Base-by-base conservation (phyloP, 2,113 vertebrate species). In the Pheucticus melanocephalus region DNA sequence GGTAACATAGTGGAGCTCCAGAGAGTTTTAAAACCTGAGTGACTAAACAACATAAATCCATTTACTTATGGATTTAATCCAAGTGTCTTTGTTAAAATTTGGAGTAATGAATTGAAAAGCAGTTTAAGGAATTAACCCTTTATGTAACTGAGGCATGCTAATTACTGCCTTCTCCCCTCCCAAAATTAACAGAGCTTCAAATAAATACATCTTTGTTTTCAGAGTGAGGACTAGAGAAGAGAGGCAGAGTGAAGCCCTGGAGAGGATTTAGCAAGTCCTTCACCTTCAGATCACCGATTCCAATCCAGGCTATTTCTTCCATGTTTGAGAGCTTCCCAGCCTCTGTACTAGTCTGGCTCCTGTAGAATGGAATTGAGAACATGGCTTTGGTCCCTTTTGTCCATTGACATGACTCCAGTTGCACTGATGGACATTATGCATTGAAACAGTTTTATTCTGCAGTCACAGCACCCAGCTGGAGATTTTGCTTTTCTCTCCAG, bases 91-190 rank as follows among this genome's bases (percentile, higher is more conserved):
- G 78, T 94, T 75, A 87, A 61, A 94, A 89, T 61, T 57, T 42
- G 31, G 60, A 90, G 76, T 91, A 95, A 69, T 60, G 47, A 95
- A 88, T 86, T 90, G 88, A 95, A 96, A 93, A 87, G 91, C 63
- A 95, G 80, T 87, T 95, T 73, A 86, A 96, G 84, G 95, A 86
- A 80, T 50, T 72, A 96, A 61, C 65, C 39, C 8, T 83, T 69
- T 76, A 37, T 79, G 63, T 93, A 93, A 92, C 63, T 53, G 75
- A 88, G 63, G 61, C 70, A 93, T 86, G 51, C 64, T 95, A 95
- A 97, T 96, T 93, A 40, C 31, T 66, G 40, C 64, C 71, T 61
- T 39, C 37, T 6, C n/a, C 18, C 12, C 5, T 51, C 21, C 11
- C 45, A n/a, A 89, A 84, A 78, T 66, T 69, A 84, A 42, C 69